Evolutionary conservation across 2,113 vertebrate species (phyloP).

Genomic region (Merops nubicus): DNA sequence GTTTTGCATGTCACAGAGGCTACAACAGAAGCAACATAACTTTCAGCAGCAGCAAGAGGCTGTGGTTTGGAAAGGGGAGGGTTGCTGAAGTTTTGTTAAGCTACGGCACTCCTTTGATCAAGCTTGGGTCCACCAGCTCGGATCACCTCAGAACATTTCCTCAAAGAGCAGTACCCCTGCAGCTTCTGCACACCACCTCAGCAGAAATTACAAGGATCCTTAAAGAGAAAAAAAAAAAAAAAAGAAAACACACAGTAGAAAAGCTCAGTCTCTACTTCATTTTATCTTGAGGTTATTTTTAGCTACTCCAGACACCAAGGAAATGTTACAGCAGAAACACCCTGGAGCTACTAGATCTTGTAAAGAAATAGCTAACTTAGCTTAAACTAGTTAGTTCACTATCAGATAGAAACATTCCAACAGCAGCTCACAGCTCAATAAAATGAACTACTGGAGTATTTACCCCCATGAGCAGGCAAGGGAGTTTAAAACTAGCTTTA

Average conservation of each 20-base stretch:
- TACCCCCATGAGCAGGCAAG: not conserved
- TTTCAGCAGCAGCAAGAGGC: not conserved
- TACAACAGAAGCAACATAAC: not conserved
- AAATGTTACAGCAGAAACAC: not conserved
- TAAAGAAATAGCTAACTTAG: not conserved
- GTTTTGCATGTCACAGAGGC: not conserved
- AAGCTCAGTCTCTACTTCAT: not conserved
- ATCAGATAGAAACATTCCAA: not conserved
- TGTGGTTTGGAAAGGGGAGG: rapidly evolving
- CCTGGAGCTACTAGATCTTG: not conserved
- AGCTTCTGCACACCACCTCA: not conserved
- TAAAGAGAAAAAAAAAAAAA: not conserved
- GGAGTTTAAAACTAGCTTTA: not conserved
- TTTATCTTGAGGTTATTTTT: not conserved
- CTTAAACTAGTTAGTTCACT: not conserved
- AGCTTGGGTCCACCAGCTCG: not conserved
- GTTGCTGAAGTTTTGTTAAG: not conserved
- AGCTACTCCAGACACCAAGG: not conserved
- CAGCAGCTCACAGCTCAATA: not conserved
- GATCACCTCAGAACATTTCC: not conserved
- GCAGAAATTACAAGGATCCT: not conserved
- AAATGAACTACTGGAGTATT: not conserved
- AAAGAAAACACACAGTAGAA: too few species aligned
- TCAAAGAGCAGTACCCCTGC: not conserved
- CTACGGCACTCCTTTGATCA: not conserved